Base-by-base conservation (phyloP, 2,113 vertebrate genomes). In the Forbesichthys papilliferus region DNA sequence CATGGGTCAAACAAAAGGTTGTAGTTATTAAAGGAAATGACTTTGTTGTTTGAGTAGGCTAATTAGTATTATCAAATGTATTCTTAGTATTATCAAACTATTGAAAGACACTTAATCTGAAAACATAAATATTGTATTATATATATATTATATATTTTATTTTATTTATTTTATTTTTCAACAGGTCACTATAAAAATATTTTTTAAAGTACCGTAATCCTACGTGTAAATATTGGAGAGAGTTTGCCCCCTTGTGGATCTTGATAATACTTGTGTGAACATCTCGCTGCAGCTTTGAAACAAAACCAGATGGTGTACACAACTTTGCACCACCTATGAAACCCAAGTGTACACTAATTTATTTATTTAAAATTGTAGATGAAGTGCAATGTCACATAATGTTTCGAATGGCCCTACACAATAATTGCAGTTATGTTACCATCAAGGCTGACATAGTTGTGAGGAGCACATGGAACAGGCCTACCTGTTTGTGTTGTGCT, bases 201-300 rank as follows among this genome's bases (percentile, higher is more conserved):
- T 27, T 27, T 27, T 27, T 27, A 27, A 13, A 53, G 6, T 46
- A 68, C 27, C 27, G 56, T 27, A 20, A 20, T 16, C 57, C 34
- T 4, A n/a, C 12, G 20, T 66, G 55, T 58, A 73, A 80, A 77
- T 63, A 55, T 14, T 83, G 80, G 85, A 81, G 70, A 78, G 51
- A 84, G 86, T 85, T 88, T 78, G 92, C 91, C 92, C 87, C 82
- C 92, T 90, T 75, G 89, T 92, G 92, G 89, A 18, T 4, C 53
- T 27, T 66, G 12, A 52, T 0, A 1, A 67, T 5, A 48, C 65
- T 48, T 76, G 52, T 20, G 13, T 34, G 9, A 16, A 1, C 6
- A 16, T 13, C 36, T 55, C 16, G 7, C 6, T 27, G 5, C 1
- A 49, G 0, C 13, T 61, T 6, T 36, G 3, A 47, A 65, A 1